Percentiles rank a stretch among this genome's conserved stretches.
Conservation (phyloP, 2,888 invertebrate species). For the Erpobdella octoculata region DNA sequence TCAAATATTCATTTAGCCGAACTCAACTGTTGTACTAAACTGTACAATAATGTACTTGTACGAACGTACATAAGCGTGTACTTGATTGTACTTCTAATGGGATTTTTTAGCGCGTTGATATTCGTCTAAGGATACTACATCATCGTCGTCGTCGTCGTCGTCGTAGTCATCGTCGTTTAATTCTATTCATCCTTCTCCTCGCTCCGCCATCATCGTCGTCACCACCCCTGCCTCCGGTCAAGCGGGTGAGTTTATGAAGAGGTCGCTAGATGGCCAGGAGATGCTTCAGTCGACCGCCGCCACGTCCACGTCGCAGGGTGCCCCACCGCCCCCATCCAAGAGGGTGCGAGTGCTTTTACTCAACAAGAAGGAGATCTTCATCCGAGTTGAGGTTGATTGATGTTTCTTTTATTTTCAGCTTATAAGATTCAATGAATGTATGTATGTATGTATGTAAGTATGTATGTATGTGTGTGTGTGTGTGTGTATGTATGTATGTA, state of each 20-base stretch:
- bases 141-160: not conserved
- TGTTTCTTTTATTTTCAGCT: not conserved
- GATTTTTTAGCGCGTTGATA: no score
- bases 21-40: no score
- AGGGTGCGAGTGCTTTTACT: not conserved
- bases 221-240: not conserved
- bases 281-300: not conserved
- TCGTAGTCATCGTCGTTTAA: not conserved
- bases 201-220: not conserved
- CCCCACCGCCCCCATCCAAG: not conserved
- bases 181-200: no score
- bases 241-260: conserved; percentile 1
- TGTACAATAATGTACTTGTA: no score
- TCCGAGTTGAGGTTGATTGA: not conserved
- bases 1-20: no score
- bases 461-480: conserved; percentile 5
- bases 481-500: conserved; percentile 1
- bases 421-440: not conserved
- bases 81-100: no score
- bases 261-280: not conserved
- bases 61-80: no score
- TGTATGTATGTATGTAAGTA: not conserved
- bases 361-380: not conserved
- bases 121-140: not conserved
- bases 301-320: no score